phyloP scores from a whole-genome alignment of 2,888 invertebrate species.

The Pantelozetes paolii region DNA sequence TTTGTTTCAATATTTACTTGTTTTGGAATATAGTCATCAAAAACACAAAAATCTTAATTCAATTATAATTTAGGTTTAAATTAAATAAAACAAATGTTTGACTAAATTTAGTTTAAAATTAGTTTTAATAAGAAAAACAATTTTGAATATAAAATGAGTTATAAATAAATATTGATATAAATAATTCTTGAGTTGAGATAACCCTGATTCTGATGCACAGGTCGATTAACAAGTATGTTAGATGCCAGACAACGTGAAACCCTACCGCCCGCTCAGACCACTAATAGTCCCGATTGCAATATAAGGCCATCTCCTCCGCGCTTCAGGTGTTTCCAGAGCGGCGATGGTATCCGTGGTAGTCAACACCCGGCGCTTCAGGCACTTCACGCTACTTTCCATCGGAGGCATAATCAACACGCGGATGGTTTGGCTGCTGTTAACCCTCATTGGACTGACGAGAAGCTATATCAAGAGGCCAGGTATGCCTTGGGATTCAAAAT shows the following conservation, averaged over 20 bases:
- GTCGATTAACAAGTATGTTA: neutral
- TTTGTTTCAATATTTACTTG: too few relatives aligned
- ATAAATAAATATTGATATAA: too few relatives aligned
- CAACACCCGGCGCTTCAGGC: conserved; percentile 42
- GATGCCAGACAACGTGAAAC: conserved; percentile 34
- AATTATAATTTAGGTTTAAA: too few relatives aligned
- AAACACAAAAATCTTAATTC: too few relatives aligned
- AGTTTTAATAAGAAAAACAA: too few relatives aligned
- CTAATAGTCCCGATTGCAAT: conserved; percentile 37
- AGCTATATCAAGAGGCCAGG: conserved; percentile 67
- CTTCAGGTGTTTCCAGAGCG: conserved; percentile 42
- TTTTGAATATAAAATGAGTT: too few relatives aligned
- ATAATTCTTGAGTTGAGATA: too few relatives aligned
- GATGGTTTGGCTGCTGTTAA: conserved; percentile 61
- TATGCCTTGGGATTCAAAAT: neutral
- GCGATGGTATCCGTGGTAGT: conserved; percentile 40
- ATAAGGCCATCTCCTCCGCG: conserved; percentile 39
- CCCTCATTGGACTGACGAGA: conserved; percentile 74
- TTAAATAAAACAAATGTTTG: too few relatives aligned
- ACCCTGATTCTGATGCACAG: too few relatives aligned
- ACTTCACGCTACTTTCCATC: conserved; percentile 33
- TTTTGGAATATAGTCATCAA: too few relatives aligned
- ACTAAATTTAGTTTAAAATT: too few relatives aligned
- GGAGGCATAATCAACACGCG: conserved; percentile 75
- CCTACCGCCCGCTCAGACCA: conserved; percentile 23